Base-by-base conservation (phyloP, 1,140 invertebrate species). In the Drosophila leontia region DNA sequence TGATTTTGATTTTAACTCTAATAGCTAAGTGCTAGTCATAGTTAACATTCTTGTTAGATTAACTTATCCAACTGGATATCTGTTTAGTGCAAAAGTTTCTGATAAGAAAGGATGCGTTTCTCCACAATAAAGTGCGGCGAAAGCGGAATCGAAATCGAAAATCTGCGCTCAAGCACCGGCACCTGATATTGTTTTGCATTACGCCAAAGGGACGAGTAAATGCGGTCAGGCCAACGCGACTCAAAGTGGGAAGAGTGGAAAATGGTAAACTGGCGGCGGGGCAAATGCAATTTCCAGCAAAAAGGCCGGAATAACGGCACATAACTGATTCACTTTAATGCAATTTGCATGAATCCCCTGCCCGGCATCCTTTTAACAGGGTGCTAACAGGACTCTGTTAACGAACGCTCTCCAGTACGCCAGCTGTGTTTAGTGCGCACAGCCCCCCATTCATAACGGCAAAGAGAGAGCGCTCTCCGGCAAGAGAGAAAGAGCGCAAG, bases 321-420 rank as follows among this genome's bases (percentile, higher is more conserved):
- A 80, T 75, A 80, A 80, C 68, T 78, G 84, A 69, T 80, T 74
- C 77, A 65, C 69, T 74, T 75, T 72, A 77, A 84, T 88, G 77
- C 77, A 80, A 84, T 88, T 87, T 87, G 50, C 62, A 74, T 68
- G 59, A 70, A 42, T 61, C 59, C 42, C 47, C 39, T 42, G 26
- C 7, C 56, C n/a, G 59, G 15, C n/a, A 26, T 42, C 41, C 32
- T 42, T 42, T 17, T 59, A 67, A 58, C 63, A 80, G 42, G 2
- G 9, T 8, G 11, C 26, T 80, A 88, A 80, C 80, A 87, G 80
- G 0, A 34, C 55, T 3, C 65, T 68, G 65, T 81, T 75, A 86
- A 11, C 11, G n/a, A 9, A 13, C 17, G 29, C 60, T 42, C 57
- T 55, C 58, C 53, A 41, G n/a, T 51, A 7, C 2, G 1, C 13